phyloP scores from a whole-genome alignment of 2,888 invertebrate genomes.

The Schizotus pectinicornis region DNA sequence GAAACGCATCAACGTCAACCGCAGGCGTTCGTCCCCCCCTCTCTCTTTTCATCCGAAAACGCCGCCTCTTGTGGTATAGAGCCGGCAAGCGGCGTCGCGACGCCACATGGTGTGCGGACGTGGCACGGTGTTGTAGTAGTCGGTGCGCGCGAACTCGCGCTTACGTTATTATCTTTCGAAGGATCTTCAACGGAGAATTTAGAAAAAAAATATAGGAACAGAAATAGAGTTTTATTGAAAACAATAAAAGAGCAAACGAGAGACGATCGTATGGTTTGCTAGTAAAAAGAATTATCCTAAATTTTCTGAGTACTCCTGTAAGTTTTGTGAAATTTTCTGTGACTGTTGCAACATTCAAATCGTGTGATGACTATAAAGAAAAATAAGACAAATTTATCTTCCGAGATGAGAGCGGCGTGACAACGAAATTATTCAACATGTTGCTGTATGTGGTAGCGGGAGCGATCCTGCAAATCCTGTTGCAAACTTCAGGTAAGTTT shows the following conservation, averaged over 20 bases:
- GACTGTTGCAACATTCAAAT: constrained; percentile 19
- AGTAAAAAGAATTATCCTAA: background rate
- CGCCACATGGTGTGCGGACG: constrained; percentile 53
- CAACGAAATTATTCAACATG: constrained; percentile 44
- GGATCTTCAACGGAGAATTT: too few species aligned
- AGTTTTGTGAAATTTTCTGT: background rate
- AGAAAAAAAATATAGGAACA: too few species aligned
- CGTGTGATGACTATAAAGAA: constrained; percentile 33
- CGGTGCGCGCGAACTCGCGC: constrained; percentile 7
- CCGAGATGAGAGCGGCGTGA: constrained; percentile 33
- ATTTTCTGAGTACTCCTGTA: background rate
- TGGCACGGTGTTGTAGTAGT: constrained; percentile 31
- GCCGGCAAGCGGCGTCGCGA: constrained; percentile 45
- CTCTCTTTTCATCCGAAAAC: constrained; percentile 15
- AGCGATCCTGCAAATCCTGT: constrained; percentile 47
- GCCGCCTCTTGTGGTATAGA: constrained; percentile 34
- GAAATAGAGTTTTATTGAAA: too few species aligned
- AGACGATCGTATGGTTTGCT: background rate
- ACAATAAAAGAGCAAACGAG: background rate
- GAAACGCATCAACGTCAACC: constrained; percentile 50
- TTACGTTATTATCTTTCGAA: too few species aligned
- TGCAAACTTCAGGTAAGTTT: constrained; percentile 46
- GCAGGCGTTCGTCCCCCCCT: constrained; percentile 46
- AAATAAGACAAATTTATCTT: constrained; percentile 10
- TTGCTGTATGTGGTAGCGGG: constrained; percentile 43